phyloP scores from a whole-genome alignment of 2,888 invertebrate genomes.

The Pandemis cinnamomeana region DNA sequence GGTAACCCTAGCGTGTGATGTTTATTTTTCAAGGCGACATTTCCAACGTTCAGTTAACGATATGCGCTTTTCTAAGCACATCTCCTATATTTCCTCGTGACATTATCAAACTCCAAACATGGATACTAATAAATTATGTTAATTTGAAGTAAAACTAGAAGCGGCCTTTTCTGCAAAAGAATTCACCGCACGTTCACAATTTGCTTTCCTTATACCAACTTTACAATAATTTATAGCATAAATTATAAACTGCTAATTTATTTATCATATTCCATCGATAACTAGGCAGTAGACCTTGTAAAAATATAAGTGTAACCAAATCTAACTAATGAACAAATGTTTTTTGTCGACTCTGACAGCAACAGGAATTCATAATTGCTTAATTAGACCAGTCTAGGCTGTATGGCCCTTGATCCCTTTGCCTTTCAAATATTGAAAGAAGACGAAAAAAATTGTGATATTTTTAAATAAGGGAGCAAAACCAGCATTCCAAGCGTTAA shows the following conservation, averaged over 20 bases:
- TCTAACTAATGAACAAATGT: too few species aligned
- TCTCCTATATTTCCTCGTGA: conserved; percentile 11
- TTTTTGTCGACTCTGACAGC: too few species aligned
- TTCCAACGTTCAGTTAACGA: background rate
- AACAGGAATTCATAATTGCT: too few species aligned
- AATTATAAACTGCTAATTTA: background rate
- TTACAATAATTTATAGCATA: conserved; percentile 4
- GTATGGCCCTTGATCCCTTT: too few species aligned
- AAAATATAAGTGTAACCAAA: too few species aligned
- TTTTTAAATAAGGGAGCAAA: too few species aligned
- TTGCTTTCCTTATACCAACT: conserved; percentile 16
- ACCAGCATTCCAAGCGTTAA: too few species aligned
- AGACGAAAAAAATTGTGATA: too few species aligned
- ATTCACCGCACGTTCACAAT: conserved; percentile 1
- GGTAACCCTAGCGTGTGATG: conserved; percentile 2
- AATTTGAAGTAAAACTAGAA: conserved; percentile 10
- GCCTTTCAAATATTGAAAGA: too few species aligned
- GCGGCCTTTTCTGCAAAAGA: background rate
- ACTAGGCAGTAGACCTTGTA: background rate
- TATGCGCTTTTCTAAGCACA: background rate
- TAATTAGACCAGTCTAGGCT: too few species aligned
- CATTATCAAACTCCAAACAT: background rate
- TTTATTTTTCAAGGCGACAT: conserved; percentile 1
- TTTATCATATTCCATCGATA: background rate
- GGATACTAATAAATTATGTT: conserved; percentile 8